Base-by-base conservation (phyloP, 2,113 vertebrate genomes). In the Talpa occidentalis region DNA sequence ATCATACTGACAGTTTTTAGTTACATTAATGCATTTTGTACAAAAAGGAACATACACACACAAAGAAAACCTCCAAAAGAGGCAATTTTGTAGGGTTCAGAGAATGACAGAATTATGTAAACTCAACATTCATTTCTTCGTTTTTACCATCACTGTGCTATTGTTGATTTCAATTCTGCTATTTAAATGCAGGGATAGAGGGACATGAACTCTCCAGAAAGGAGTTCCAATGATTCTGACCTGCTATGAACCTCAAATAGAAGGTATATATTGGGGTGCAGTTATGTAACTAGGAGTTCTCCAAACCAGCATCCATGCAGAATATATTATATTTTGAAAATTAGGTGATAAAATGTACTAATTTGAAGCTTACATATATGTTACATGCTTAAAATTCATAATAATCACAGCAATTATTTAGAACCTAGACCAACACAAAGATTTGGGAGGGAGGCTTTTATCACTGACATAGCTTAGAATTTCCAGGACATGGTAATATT, bases 371-470 rank as follows among this genome's bases (percentile, higher is more conserved):
- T 80, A 28, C 15, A 47, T 40, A 24, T 47, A 37, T 69, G 59
- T 82, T 74, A 80, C n/a, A 35, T 72, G 77, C 44, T 80, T 90
- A 66, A 83, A 78, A 62, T 10, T 90, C 52, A 70, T 16, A 70
- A n/a, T 86, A 62, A 90, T 72, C 37, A 54, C 19, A 79, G 64
- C 14, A 78, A 30, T 73, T 80, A 79, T 76, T 94, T 76, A 94
- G 90, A 69, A 66, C 37, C 82, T 78, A 76, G 78, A 59, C 24
- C 17, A 64, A 49, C 40, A 87, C 67, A 93, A 93, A 81, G 74
- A 69, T 76, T 79, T 21, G 47, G 69, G 80, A 94, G 82, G 30
- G 42, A 81, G 32, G 26, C 26, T 91, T 94, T 96, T 85, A 88
- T 91, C 14, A 80, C 67, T 6, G 11, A 88, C n/a, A 32, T 72